Evolutionary conservation across 2,113 vertebrate genomes (phyloP), one percentile per base, ranked within the genome.

Genomic region (Protobothrops flavoviridis): DNA sequence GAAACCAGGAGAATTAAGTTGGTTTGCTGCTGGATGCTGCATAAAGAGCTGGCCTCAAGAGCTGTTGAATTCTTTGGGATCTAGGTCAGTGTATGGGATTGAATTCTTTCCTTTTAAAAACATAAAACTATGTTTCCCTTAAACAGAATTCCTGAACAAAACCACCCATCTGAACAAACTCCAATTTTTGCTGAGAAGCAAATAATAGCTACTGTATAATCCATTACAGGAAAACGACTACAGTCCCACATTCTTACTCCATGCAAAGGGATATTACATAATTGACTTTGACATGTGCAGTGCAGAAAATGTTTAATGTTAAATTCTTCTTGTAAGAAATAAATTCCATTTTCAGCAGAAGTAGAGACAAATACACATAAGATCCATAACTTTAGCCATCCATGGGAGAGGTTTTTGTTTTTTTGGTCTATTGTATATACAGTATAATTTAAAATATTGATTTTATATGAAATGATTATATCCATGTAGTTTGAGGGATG

Each of bases 391-490:
- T 39, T 52, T 52, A 52, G 43, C 23, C 29, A 61, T 52, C 50
- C 24, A 7, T 53, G 64, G 61, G 52, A 61, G 26, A 4, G 13
- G 9, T 69, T 88, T 48, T 33, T 17, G 3, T 8, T 9, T 4
- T 87, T 81, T 91, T 86, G 23, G 45, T 23, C n/a, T 52, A 39
- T n/a, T 43, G n/a, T 39, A 81, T 43, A 81, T 81, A 81, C 33
- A 81, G 5, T 64, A 64, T 86, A 50, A 50, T 92, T 52, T 92
- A 64, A 92, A 87, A 45, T 52, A 64, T 24, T n/a, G 11, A 43
- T 39, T 87, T 92, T 53, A 88, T 91, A 91, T 87, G 86, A 69
- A 88, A 43, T 50, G 8, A 61, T 50, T 59, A 87, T 86, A 87
- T n/a, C 74, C 17, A 21, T 20, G 15, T 43, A 81, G 33, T 17